Conservation (phyloP, 2,797 vertebrate genomes). For the Lagocephalus sceleratus region DNA sequence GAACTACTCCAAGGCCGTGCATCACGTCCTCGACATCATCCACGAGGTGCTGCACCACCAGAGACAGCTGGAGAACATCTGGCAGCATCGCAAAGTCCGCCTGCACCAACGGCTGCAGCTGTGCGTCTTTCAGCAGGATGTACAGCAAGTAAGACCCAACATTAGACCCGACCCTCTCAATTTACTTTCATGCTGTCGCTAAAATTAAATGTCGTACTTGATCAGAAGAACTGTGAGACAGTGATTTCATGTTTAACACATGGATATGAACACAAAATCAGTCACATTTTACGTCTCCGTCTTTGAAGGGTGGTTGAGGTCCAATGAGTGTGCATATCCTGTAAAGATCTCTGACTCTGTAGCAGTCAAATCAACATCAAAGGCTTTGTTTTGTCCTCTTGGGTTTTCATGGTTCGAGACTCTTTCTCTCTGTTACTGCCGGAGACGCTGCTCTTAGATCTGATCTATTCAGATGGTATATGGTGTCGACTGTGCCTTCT, state of each 20-base stretch:
- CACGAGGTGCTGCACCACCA: slow-evolving; percentile 97
- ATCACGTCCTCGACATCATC: slow-evolving; percentile 93
- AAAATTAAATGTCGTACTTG: too few relatives aligned
- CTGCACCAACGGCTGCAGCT: slow-evolving; percentile 95
- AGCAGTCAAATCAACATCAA: slow-evolving; percentile 16
- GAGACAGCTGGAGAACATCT: slow-evolving; percentile 95
- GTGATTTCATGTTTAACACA: too few relatives aligned
- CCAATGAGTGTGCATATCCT: too few relatives aligned
- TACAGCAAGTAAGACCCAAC: slow-evolving; percentile 84
- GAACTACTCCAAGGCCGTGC: slow-evolving; percentile 97
- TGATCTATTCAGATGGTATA: slow-evolving; percentile 39
- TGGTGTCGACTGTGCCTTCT: slow-evolving; percentile 27
- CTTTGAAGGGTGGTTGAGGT: too few relatives aligned
- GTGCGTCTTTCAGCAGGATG: slow-evolving; percentile 97
- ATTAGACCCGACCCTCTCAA: not conserved
- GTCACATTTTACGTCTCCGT: too few relatives aligned
- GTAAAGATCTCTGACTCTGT: slow-evolving; percentile 17
- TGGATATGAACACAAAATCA: too few relatives aligned
- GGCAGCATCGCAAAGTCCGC: slow-evolving; percentile 98
- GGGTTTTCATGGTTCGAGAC: slow-evolving; percentile 19
- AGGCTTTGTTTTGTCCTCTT: slow-evolving; percentile 24
- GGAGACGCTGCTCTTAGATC: slow-evolving; percentile 39
- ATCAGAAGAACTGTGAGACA: too few relatives aligned
- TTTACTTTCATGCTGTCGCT: too few relatives aligned
- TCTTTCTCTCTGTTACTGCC: slow-evolving; percentile 18